Base-by-base conservation (phyloP, 2,797 vertebrate species). In the Phyllotis vaccarum region DNA sequence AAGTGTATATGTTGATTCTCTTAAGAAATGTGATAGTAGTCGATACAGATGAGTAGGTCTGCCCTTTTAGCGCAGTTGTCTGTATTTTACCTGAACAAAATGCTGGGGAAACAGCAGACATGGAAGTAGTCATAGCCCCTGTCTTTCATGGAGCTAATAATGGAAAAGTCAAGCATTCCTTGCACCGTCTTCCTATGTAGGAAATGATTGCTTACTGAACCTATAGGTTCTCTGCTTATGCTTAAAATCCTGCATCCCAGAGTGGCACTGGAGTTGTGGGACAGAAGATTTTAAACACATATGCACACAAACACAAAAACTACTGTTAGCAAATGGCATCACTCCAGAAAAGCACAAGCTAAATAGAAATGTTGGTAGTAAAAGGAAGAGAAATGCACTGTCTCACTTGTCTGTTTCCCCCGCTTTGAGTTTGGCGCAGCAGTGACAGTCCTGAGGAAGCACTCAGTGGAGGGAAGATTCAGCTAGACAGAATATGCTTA, bases 11-110 rank as follows among this genome's bases (percentile, higher is more conserved):
- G n/a, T 85, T 72, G 78, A 66, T 14, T 80, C 64, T 60, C 13
- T 52, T 49, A 91, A 60, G 31, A 60, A 95, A 43, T 93, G 21
- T 27, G 56, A 8, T 90, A 52, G 54, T 14, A 92, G 12, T 79
- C 78, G 72, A 75, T 86, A 87, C 52, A 82, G 62, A 46, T 91
- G 93, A 78, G 64, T 62, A 4, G 90, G 76, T 82, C 11, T 62
- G 3, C 83, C 85, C 64, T 82, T 87, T 87, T 22, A 81, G 29
- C 46, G n/a, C 34, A 93, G 29, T 60, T 86, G 16, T 78, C 70
- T 95, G 43, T 80, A 56, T 93, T 81, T 85, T 92, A 9, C 24
- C 34, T n/a, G 24, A 80, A 34, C 46, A 21, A 0, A 56, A 74
- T 86, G 11, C 74, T 91, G 46, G 11, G 14, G 43, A 87, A 90